Evolutionary conservation across 1,140 invertebrate genomes (phyloP).

Genomic region (Aplysia californica): DNA sequence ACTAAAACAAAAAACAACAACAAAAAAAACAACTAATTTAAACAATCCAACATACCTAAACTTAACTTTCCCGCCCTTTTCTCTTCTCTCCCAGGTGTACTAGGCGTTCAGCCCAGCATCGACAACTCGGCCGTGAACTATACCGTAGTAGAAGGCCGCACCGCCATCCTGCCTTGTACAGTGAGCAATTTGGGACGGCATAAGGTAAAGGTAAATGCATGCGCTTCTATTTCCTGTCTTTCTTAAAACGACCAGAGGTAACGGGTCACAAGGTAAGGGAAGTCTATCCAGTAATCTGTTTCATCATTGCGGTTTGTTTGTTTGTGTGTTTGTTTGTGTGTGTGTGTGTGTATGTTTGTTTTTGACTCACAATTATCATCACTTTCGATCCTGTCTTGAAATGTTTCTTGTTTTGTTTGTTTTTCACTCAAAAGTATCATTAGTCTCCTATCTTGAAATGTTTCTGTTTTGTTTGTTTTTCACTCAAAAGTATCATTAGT

Average conservation of each 20-base stretch:
- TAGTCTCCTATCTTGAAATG: no score
- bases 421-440: no score
- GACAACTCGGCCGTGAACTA: constrained; percentile 76
- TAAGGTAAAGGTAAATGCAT: constrained; percentile 75
- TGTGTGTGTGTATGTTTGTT: background rate
- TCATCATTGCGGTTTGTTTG: background rate
- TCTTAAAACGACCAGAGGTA: background rate
- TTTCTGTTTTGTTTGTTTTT: no score
- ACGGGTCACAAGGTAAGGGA: background rate
- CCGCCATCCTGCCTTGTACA: constrained; percentile 91
- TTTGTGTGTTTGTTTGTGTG: background rate
- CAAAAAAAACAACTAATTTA: no score
- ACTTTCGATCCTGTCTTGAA: no score
- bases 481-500: no score
- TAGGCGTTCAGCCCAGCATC: background rate
- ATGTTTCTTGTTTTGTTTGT: no score
- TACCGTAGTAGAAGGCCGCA: constrained; percentile 88
- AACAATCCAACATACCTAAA: no score
- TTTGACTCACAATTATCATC: background rate
- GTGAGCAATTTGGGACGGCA: constrained; percentile 89
- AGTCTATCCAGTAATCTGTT: constrained; percentile 16
- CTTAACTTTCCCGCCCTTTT: background rate
- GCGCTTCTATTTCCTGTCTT: constrained; percentile 21
- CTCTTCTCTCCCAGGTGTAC: constrained; percentile 1
- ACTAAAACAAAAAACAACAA: no score